Evolutionary conservation across 53 echinoderm and acorn worm genomes (phyloP).

Genomic region (Henricia sp.): DNA sequence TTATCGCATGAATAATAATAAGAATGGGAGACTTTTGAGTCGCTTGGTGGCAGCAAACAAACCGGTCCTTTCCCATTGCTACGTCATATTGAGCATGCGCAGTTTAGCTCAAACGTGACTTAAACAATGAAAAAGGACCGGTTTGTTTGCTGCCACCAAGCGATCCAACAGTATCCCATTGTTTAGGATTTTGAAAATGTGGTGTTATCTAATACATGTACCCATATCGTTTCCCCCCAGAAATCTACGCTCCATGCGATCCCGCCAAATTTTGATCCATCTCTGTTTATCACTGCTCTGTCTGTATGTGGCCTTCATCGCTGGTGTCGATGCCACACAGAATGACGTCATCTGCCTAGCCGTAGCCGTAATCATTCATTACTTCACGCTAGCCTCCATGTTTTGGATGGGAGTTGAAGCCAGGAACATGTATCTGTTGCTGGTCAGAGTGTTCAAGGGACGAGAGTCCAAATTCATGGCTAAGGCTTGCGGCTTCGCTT

Average conservation of each 20-base stretch:
- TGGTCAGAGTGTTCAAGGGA: slow-evolving; percentile 79
- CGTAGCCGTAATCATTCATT: slow-evolving; percentile 75
- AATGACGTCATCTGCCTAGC: slow-evolving; percentile 52
- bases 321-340: slow-evolving; percentile 69
- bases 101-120: too few relatives aligned
- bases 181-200: too few relatives aligned
- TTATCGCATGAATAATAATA: too few relatives aligned
- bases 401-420: slow-evolving; percentile 91
- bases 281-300: slow-evolving; percentile 70
- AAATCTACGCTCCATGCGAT: slow-evolving; percentile 76
- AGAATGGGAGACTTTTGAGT: too few relatives aligned
- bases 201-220: neutral
- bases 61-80: too few relatives aligned
- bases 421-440: slow-evolving; percentile 80
- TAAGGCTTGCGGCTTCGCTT: slow-evolving; percentile 78
- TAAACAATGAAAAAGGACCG: too few relatives aligned
- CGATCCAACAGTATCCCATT: too few relatives aligned
- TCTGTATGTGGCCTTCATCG: slow-evolving; percentile 77
- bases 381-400: slow-evolving; percentile 72
- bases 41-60: too few relatives aligned
- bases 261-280: slow-evolving; percentile 79
- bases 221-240: slow-evolving; percentile 23
- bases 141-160: too few relatives aligned
- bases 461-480: slow-evolving; percentile 69
- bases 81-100: too few relatives aligned